These are phyloP conservation scores for Pteropus rufus DNA, from an alignment of 2,797 vertebrate species.

Conservation along the genomic window DNA sequence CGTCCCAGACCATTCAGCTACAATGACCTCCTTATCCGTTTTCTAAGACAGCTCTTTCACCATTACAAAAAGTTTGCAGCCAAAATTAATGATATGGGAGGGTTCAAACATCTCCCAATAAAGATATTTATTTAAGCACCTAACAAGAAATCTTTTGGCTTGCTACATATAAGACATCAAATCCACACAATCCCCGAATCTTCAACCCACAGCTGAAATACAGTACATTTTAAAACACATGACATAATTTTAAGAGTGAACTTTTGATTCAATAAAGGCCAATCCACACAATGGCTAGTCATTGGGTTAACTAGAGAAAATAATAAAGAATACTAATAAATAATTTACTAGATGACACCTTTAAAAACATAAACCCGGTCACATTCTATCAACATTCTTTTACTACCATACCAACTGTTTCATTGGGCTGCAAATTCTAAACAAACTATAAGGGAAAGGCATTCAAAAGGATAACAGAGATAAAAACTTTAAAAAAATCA, in stretches of 20 bases:
- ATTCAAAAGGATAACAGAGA: not conserved
- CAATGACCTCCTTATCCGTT: not conserved
- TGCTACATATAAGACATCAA: conserved; percentile 16
- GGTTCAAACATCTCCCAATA: not conserved
- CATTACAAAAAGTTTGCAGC: not conserved
- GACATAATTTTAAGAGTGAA: not conserved
- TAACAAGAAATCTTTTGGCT: conserved; percentile 13
- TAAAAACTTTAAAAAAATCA: not conserved
- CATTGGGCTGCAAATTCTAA: not conserved
- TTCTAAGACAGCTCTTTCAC: not conserved
- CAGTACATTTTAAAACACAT: not conserved
- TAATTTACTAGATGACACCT: conserved; percentile 21
- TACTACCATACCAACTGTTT: not conserved
- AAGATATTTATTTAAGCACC: conserved; percentile 7
- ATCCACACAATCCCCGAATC: not conserved
- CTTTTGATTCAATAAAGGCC: conserved; percentile 22
- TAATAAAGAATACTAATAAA: not conserved
- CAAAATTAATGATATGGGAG: not conserved
- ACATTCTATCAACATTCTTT: not conserved
- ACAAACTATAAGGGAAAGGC: not conserved
- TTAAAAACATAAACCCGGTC: conserved; percentile 3
- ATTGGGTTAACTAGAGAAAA: not conserved
- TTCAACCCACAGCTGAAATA: not conserved
- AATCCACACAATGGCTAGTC: not conserved
- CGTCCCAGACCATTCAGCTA: not conserved